Evolutionary conservation across 2,888 invertebrate genomes (phyloP).

Genomic region (Limnephilus lunatus): DNA sequence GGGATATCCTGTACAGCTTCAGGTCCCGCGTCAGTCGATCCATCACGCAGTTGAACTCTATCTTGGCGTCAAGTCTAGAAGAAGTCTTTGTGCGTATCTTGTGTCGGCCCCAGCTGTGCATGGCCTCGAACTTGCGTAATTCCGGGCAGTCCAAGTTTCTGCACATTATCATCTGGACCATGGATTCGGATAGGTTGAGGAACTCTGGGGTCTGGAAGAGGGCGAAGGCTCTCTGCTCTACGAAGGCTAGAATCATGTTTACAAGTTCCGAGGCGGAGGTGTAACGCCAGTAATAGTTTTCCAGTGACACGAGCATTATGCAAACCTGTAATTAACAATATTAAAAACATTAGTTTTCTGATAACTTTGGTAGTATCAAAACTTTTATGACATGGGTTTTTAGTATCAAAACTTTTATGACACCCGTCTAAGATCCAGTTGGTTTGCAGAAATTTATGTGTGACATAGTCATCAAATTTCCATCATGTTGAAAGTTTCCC

Average conservation of each 20-base stretch:
- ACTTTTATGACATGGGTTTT: too few relatives aligned
- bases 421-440: too few relatives aligned
- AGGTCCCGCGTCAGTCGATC: constrained; percentile 92
- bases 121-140: constrained; percentile 94
- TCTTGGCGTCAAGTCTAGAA: constrained; percentile 88
- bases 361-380: not conserved
- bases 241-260: constrained; percentile 94
- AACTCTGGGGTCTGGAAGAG: constrained; percentile 91
- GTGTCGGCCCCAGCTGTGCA: constrained; percentile 93
- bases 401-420: too few relatives aligned
- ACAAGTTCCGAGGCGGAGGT: constrained; percentile 95
- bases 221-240: constrained; percentile 90
- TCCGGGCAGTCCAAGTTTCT: constrained; percentile 93
- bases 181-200: constrained; percentile 92
- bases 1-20: constrained; percentile 93
- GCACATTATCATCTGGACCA: constrained; percentile 96
- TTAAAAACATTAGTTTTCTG: not conserved
- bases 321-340: constrained; percentile 80
- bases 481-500: too few relatives aligned
- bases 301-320: constrained; percentile 93
- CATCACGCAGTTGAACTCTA: constrained; percentile 96
- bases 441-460: too few relatives aligned
- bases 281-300: constrained; percentile 97
- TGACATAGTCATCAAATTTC: too few relatives aligned
- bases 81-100: constrained; percentile 89